These are phyloP conservation scores for Corythaeola cristata DNA, from an alignment of 2,113 vertebrate genomes.

Conservation along the genomic window DNA sequence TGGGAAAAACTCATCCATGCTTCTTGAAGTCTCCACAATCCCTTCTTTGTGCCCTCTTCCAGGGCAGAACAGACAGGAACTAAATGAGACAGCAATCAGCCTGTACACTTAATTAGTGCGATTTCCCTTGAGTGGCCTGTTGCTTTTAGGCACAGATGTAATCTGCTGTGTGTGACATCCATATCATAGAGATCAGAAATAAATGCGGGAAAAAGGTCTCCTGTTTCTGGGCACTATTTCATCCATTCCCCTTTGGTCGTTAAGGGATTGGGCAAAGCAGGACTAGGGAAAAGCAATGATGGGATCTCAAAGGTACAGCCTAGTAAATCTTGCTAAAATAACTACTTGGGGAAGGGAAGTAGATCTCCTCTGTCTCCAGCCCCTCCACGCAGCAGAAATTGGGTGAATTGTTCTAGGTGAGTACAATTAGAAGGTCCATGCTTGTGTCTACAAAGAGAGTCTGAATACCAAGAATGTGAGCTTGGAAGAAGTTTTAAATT, in stretches of 20 bases:
- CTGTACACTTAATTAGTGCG: not conserved
- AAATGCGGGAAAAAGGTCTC: not conserved
- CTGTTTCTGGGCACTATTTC: not conserved
- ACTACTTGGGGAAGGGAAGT: not conserved
- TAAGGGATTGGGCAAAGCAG: not conserved
- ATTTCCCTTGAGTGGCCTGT: not conserved
- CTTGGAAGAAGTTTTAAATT: not conserved
- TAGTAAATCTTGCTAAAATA: not conserved
- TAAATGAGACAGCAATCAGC: not conserved
- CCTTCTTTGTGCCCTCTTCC: not conserved
- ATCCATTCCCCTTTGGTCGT: not conserved
- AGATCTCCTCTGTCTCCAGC: not conserved
- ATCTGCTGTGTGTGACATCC: not conserved
- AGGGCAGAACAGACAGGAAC: conserved; percentile 5
- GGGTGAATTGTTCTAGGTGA: not conserved
- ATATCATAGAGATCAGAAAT: not conserved
- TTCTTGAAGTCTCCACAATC: not conserved
- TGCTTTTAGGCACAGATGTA: conserved; percentile 6
- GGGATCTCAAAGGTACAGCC: not conserved
- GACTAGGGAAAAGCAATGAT: not conserved
- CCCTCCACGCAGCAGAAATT: not conserved
- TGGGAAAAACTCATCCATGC: not conserved
- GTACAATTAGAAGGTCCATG: not conserved
- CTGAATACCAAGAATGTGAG: not conserved
- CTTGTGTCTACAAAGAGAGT: not conserved